Conservation (phyloP, 1,140 invertebrate species). For the Drosophila rhopaloa region DNA sequence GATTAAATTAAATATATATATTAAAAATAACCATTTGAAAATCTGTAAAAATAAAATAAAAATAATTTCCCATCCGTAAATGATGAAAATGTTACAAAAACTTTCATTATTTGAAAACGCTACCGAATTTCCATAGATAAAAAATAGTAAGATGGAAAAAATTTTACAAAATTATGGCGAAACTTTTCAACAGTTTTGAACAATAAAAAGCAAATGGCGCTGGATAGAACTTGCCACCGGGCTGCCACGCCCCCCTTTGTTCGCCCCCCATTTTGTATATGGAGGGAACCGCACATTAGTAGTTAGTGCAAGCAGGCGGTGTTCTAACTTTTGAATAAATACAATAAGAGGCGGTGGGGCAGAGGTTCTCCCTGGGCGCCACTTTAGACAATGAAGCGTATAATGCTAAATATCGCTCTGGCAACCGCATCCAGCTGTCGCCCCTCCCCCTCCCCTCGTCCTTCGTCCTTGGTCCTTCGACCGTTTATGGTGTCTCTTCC, state of each 20-base stretch:
- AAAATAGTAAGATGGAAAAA: slow-evolving; percentile 43
- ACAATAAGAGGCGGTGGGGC: slow-evolving; percentile 50
- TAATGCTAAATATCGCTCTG: slow-evolving; percentile 79
- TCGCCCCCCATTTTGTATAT: slow-evolving; percentile 13
- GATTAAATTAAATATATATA: neutral
- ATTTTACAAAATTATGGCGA: slow-evolving; percentile 66
- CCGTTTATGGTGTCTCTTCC: slow-evolving; percentile 25
- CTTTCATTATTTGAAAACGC: slow-evolving; percentile 41
- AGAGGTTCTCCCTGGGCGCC: slow-evolving; percentile 61
- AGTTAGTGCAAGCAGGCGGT: slow-evolving; percentile 81
- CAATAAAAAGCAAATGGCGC: slow-evolving; percentile 81
- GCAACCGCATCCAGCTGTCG: slow-evolving; percentile 66
- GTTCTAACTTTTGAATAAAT: slow-evolving; percentile 79
- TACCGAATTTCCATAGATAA: slow-evolving; percentile 15
- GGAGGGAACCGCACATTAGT: slow-evolving; percentile 74
- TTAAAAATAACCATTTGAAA: neutral
- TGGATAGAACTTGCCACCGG: slow-evolving; percentile 62
- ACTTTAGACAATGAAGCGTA: slow-evolving; percentile 83
- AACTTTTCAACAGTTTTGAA: slow-evolving; percentile 77
- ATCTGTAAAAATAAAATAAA: neutral
- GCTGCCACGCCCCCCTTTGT: slow-evolving; percentile 36
- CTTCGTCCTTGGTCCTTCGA: neutral
- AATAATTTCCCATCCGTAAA: neutral
- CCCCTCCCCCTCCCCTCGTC: neutral
- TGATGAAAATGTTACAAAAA: neutral